phyloP scores from a whole-genome alignment of 2,888 invertebrate species.

The Nomada lathburiana region DNA sequence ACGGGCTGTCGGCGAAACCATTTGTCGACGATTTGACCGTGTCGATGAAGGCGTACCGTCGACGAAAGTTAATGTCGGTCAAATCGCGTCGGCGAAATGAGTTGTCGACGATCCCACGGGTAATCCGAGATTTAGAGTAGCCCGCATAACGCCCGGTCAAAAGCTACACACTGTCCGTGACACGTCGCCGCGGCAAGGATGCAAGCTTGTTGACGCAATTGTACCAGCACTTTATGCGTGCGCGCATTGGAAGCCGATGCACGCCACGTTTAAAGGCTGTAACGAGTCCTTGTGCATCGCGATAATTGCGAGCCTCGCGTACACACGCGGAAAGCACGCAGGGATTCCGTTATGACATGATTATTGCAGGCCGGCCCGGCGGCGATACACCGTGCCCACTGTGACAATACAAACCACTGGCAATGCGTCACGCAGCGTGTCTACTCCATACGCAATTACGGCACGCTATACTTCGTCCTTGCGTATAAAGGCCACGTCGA shows the following conservation, averaged over 20 bases:
- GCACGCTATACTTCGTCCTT: slow-evolving; percentile 60
- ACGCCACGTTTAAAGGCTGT: slow-evolving; percentile 68
- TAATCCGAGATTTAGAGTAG: slow-evolving; percentile 29
- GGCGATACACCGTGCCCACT: slow-evolving; percentile 66
- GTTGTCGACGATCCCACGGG: no score
- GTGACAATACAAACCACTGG: slow-evolving; percentile 79
- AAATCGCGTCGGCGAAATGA: no score
- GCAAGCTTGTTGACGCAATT: slow-evolving; percentile 64
- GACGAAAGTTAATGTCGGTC: no score
- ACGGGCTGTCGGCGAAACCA: no score
- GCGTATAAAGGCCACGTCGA: slow-evolving; percentile 26
- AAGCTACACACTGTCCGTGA: slow-evolving; percentile 56
- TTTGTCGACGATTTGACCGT: no score
- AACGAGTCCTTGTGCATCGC: slow-evolving; percentile 70
- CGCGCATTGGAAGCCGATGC: slow-evolving; percentile 68
- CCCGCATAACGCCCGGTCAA: slow-evolving; percentile 28
- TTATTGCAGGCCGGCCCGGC: slow-evolving; percentile 68
- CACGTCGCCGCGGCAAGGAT: slow-evolving; percentile 58
- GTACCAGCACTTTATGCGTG: slow-evolving; percentile 59
- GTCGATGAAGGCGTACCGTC: no score
- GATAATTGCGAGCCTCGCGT: slow-evolving; percentile 70
- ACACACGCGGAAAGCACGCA: slow-evolving; percentile 69
- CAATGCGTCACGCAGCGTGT: slow-evolving; percentile 81
- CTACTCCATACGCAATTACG: slow-evolving; percentile 77
- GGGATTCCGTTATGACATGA: slow-evolving; percentile 78